These are phyloP conservation scores for Neodiprion virginianus DNA, from an alignment of 1,140 invertebrate genomes.

Conservation along the genomic window DNA sequence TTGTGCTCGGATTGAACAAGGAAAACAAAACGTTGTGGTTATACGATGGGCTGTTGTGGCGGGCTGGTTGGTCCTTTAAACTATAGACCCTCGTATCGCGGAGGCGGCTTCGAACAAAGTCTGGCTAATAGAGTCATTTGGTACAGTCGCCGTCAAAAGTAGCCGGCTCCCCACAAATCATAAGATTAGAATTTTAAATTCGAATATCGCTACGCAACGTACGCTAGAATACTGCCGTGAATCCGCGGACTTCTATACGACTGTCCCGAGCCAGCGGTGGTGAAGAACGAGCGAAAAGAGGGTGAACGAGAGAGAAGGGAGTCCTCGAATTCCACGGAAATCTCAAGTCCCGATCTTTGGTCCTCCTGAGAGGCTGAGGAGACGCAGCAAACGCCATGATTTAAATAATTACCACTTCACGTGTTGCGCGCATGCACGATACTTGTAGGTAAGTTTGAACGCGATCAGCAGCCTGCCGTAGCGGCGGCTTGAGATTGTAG, in stretches of 20 bases:
- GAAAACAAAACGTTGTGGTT: background rate
- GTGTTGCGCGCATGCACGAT: background rate
- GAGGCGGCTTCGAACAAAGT: constrained; percentile 4
- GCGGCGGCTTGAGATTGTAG: background rate
- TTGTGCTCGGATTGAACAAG: constrained; percentile 4
- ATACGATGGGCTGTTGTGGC: background rate
- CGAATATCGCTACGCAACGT: background rate
- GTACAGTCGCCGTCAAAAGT: background rate
- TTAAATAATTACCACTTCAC: constrained; percentile 5
- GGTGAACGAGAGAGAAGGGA: background rate
- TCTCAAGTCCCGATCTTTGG: constrained; percentile 6
- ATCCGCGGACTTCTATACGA: too few relatives aligned
- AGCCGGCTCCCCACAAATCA: background rate
- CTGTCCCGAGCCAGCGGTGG: background rate
- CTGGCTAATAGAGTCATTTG: constrained; percentile 1
- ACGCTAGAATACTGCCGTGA: background rate
- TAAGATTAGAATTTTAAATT: constrained; percentile 8
- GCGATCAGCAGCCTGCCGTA: background rate
- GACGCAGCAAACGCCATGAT: background rate
- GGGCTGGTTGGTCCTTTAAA: background rate
- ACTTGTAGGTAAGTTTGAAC: constrained; percentile 2
- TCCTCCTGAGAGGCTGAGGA: constrained; percentile 6
- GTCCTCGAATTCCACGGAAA: background rate
- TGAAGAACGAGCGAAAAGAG: background rate
- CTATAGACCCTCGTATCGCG: constrained; percentile 6